These are phyloP conservation scores for Notothenia rossii DNA, from an alignment of 2,113 vertebrate species.

Conservation along the genomic window DNA sequence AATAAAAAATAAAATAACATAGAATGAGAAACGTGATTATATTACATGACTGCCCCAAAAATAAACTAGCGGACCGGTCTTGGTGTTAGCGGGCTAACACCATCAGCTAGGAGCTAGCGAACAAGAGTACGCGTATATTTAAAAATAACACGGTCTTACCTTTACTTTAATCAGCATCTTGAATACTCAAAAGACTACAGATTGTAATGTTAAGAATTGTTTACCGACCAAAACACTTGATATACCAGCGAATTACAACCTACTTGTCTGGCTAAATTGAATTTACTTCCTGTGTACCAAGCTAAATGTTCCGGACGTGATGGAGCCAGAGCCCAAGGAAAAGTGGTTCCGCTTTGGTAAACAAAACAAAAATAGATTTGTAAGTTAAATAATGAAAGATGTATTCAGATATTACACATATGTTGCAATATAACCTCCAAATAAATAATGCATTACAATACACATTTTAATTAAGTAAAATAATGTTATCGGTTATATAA, in stretches of 20 bases:
- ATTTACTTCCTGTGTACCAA: constrained; percentile 74
- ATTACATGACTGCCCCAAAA: neutral
- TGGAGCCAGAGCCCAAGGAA: neutral
- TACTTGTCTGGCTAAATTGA: constrained; percentile 34
- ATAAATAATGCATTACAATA: neutral
- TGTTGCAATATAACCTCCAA: neutral
- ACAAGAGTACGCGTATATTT: rapidly evolving
- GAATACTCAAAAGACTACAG: constrained; percentile 17
- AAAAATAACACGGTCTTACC: constrained; percentile 61
- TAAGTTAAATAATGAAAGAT: too few species aligned
- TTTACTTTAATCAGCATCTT: constrained; percentile 87
- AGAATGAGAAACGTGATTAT: neutral
- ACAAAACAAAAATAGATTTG: neutral
- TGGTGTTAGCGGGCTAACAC: constrained; percentile 21
- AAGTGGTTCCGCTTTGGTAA: constrained; percentile 43
- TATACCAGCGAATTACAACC: constrained; percentile 23
- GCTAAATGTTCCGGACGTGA: constrained; percentile 39
- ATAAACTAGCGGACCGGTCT: constrained; percentile 16
- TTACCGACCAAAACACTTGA: constrained; percentile 7
- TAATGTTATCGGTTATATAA: neutral
- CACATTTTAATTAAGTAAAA: neutral
- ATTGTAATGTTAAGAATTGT: neutral
- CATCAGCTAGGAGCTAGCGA: neutral
- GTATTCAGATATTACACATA: neutral
- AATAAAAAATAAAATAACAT: rapidly evolving